These are phyloP conservation scores for Rhopalosiphum padi DNA, from an alignment of 1,140 invertebrate genomes.

Conservation along the genomic window DNA sequence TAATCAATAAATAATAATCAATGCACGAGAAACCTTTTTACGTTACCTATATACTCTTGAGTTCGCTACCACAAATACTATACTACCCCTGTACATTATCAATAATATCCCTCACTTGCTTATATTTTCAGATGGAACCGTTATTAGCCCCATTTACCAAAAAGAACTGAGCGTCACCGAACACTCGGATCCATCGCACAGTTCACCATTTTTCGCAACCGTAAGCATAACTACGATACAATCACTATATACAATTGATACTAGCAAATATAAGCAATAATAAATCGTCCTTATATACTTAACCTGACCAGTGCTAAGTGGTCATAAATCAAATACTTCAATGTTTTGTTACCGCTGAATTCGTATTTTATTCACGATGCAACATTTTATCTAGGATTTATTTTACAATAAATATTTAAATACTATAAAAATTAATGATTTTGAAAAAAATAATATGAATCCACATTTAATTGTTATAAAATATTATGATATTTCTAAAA, in stretches of 20 bases:
- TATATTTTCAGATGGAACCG: slow-evolving; percentile 38
- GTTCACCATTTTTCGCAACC: slow-evolving; percentile 34
- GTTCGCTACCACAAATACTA: background rate
- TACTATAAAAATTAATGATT: background rate
- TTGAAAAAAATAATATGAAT: no score
- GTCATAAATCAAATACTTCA: background rate
- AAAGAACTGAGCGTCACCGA: slow-evolving; percentile 38
- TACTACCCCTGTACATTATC: background rate
- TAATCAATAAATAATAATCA: background rate
- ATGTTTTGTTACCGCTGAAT: background rate
- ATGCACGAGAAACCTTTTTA: background rate
- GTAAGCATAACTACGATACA: background rate
- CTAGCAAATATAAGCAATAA: background rate
- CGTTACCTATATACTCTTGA: background rate
- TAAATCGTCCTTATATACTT: background rate
- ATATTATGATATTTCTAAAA: background rate
- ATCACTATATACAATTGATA: background rate
- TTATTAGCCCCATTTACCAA: slow-evolving; percentile 56
- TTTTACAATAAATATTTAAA: background rate
- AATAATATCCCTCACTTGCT: background rate
- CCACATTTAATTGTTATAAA: no score
- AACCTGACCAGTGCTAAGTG: background rate
- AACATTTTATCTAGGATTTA: background rate
- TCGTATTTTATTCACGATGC: background rate
- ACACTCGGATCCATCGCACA: slow-evolving; percentile 39